A percentile compares a stretch with the other conserved stretches of the same genome.
phyloP scores from a whole-genome alignment of 2,797 vertebrate species.

The Hoplostethus mediterraneus region DNA sequence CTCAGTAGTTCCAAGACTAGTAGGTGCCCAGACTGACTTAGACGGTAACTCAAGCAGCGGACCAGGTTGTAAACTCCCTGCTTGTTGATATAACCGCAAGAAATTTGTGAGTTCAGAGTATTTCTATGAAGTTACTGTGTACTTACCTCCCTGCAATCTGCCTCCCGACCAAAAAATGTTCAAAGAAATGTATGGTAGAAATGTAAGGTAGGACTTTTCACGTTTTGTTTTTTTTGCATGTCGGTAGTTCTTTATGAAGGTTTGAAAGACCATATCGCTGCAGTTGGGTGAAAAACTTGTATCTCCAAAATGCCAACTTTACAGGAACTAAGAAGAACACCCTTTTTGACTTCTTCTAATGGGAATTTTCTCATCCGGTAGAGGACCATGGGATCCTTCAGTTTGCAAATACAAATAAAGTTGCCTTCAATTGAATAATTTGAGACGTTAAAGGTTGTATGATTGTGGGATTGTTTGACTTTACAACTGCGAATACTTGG shows the following conservation, averaged over 20 bases:
- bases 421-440: background rate
- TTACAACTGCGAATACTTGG: background rate
- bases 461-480: background rate
- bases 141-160: slow-evolving; percentile 1
- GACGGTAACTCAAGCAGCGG: slow-evolving; percentile 46
- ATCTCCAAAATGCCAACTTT: no score
- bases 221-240: slow-evolving; percentile 12
- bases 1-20: slow-evolving; percentile 64
- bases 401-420: no score
- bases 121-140: slow-evolving; percentile 55
- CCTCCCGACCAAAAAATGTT: slow-evolving; percentile 35
- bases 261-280: background rate
- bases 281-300: no score
- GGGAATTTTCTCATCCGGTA: no score
- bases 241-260: background rate
- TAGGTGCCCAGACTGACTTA: slow-evolving; percentile 24
- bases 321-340: no score
- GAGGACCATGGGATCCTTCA: no score
- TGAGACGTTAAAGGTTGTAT: background rate
- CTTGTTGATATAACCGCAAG: slow-evolving; percentile 72
- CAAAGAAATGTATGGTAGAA: slow-evolving; percentile 15
- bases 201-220: background rate
- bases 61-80: slow-evolving; percentile 57
- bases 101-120: slow-evolving; percentile 55
- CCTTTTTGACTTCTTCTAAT: no score